Evolutionary conservation across 2,797 vertebrate genomes (phyloP), one percentile per base, ranked within the genome.

Genomic region (Esox lucius): DNA sequence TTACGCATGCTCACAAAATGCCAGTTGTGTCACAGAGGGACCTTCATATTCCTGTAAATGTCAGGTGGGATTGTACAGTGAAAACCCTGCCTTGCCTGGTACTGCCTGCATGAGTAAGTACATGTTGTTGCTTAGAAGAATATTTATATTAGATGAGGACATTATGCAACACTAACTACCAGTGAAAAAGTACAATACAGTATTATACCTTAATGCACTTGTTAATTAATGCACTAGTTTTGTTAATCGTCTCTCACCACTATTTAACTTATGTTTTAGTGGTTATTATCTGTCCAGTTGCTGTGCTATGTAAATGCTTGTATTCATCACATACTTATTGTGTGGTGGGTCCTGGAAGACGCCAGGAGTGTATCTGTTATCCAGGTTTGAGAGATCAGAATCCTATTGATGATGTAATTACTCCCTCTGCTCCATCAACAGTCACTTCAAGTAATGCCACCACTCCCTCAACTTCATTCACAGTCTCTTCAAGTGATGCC

Each of bases 31-130:
- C 33, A 76, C 31, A 67, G 19, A n/a, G 26, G 75, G 75, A 9
- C 70, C 75, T 26, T 67, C 75, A 59, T 67, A 76, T 67, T 16
- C 26, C 26, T 76, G 75, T 51, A 6, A 28, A 28, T 72, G 75
- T 35, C 72, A 46, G 22, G 15, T 28, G 42, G 64, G 16, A 2
- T 76, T 76, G 62, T 19, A 42, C 28, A 31, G 28, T 4, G 75
- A 67, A 13, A 76, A 72, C 33, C 70, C 75, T 46, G 16, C 16
- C 19, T 9, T 68, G 2, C 75, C 75, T 22, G 75, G 62, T 24
- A 76, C 64, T 19, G 64, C 68, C 70, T 76, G 75, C 49, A 71
- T 42, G 53, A 72, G 75, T 76, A 61, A 76, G 69, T 71, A 66
- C 24, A 42, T 19, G 12, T 24, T 24, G 53, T 24, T 59, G n/a